These are phyloP conservation scores for Sisyra nigra DNA, from an alignment of 2,888 invertebrate species.

Conservation along the genomic window DNA sequence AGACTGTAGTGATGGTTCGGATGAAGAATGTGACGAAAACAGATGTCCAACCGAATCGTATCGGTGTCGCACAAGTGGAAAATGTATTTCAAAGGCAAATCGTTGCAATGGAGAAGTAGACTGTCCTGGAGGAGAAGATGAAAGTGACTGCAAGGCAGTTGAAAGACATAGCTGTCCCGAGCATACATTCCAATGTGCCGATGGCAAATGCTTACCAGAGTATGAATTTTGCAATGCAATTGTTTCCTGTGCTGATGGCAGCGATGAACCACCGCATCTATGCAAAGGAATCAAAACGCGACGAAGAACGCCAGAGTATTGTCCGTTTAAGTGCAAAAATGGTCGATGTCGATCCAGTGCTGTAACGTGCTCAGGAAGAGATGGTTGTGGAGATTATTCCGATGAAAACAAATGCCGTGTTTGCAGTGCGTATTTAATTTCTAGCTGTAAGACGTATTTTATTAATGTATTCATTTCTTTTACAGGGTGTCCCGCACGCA, in stretches of 20 bases:
- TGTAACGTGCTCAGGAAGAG: slow-evolving; percentile 75
- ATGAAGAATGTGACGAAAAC: slow-evolving; percentile 59
- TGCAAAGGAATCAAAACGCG: slow-evolving; percentile 38
- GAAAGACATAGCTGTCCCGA: slow-evolving; percentile 48
- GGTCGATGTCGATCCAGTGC: slow-evolving; percentile 79
- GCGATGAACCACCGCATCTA: slow-evolving; percentile 70
- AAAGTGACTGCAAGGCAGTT: slow-evolving; percentile 44
- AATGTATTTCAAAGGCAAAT: slow-evolving; percentile 62
- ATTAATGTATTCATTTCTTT: slow-evolving; percentile 13
- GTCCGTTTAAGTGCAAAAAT: slow-evolving; percentile 74
- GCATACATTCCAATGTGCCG: slow-evolving; percentile 69
- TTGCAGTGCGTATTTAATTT: slow-evolving; percentile 61
- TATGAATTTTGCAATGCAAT: slow-evolving; percentile 88
- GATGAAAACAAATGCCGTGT: slow-evolving; percentile 74
- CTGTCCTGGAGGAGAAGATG: slow-evolving; percentile 64
- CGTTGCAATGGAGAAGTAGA: slow-evolving; percentile 68
- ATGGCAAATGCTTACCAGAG: slow-evolving; percentile 76
- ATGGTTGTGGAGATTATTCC: slow-evolving; percentile 82
- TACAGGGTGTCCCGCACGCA: slow-evolving; percentile 37
- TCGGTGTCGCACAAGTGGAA: slow-evolving; percentile 46
- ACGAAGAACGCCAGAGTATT: slow-evolving; percentile 37
- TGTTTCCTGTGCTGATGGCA: slow-evolving; percentile 72
- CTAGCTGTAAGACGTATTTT: background rate
- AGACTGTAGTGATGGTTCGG: slow-evolving; percentile 75
- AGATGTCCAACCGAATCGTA: slow-evolving; percentile 57